These are phyloP conservation scores for Okamejei kenojei DNA, from an alignment of 2,797 vertebrate species.

Conservation along the genomic window DNA sequence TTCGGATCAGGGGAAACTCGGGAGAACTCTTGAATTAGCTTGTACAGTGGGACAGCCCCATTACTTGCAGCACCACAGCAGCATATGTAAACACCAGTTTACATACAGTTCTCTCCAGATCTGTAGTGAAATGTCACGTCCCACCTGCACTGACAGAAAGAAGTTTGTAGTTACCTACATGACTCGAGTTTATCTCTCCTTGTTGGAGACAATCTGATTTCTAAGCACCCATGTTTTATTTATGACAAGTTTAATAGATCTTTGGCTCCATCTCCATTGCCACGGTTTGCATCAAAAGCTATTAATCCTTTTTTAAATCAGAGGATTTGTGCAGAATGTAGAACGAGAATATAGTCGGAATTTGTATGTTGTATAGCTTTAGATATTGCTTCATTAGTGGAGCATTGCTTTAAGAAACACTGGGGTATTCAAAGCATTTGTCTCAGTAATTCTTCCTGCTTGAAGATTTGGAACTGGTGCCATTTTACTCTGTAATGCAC, in stretches of 20 bases:
- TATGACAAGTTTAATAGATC: background rate
- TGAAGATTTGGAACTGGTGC: background rate
- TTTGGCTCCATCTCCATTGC: background rate
- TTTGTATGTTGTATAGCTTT: background rate
- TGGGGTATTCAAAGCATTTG: background rate
- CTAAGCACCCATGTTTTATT: slow-evolving; percentile 16
- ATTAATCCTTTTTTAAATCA: background rate
- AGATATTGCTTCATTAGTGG: background rate
- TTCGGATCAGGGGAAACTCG: no score
- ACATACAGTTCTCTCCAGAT: no score
- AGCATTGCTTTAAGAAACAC: background rate
- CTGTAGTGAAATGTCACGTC: no score
- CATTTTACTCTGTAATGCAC: background rate
- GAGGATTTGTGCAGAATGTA: background rate
- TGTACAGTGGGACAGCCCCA: no score
- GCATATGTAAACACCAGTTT: no score
- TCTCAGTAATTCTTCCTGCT: background rate
- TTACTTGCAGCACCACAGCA: no score
- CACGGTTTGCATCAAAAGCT: slow-evolving; percentile 3
- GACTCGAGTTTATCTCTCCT: no score
- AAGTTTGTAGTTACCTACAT: no score
- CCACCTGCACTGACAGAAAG: no score
- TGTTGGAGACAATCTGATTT: no score
- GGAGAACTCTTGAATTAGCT: no score
- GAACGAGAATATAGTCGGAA: background rate